Base-by-base conservation (phyloP, 64 coral and sea anemone species). In the Dendrophyllia cribrosa region DNA sequence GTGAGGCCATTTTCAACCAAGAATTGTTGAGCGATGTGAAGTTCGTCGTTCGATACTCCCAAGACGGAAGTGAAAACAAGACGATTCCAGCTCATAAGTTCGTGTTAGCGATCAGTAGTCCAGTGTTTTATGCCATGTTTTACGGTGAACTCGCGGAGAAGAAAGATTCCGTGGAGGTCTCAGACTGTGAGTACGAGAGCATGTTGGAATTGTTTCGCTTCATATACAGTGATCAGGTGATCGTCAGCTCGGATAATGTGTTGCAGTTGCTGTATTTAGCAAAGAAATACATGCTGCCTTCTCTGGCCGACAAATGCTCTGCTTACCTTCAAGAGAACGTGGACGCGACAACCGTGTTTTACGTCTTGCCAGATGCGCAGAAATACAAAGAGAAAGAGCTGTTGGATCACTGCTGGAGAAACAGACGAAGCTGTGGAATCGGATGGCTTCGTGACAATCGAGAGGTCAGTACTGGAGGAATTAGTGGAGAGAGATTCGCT, bases 81-180 rank as follows among this genome's bases (percentile, higher is more conserved):
- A 86, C 26, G 4, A 63, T 86, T 72, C 83, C 59, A 67, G 60
- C 83, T 49, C 60, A 86, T 63, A 86, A 51, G 66, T 86, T 58
- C 49, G 66, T 86, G 3, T 45, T 86, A 47, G 83, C 83, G 66
- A 86, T 70, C 66, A 72, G 62, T 26, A 86, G 83, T 70, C 83
- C 83, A 52, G 83, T 86, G 48, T 86, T 86, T 72, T 61, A 43
- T 10, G 61, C 83, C 62, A 67, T 70, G 83, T 86, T 86, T 64
- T 72, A 70, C 5, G 53, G 53, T 56, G 53, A 56, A 56, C 61
- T 86, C 1, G 83, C 83, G 43, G 63, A 86, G 66, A 86, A 6
- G n/a, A 51, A 64, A 52, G 46, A 16, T 49, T 21, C 45, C 10
- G 69, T 72, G 46, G 66, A 70, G 16, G 8, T 70, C 34, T 58